These are phyloP conservation scores for Sinocyclocheilus maitianheensis DNA, from an alignment of 2,113 vertebrate species.

Conservation along the genomic window DNA sequence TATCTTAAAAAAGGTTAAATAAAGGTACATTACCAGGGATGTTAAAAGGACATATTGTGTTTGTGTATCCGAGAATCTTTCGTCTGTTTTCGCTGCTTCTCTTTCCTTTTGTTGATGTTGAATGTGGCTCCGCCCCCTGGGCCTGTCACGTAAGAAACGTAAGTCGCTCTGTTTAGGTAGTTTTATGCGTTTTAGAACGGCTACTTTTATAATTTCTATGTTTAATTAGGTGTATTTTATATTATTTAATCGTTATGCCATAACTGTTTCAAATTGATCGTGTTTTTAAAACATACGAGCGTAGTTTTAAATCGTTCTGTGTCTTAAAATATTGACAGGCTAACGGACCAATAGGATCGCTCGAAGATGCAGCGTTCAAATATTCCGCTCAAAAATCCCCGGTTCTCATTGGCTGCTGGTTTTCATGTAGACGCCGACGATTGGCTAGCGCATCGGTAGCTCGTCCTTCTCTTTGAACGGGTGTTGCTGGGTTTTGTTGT, in stretches of 20 bases:
- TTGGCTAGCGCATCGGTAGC: not conserved
- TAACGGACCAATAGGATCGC: constrained; percentile 44
- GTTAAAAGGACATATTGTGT: constrained; percentile 50
- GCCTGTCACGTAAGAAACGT: constrained; percentile 41
- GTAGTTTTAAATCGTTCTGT: not conserved
- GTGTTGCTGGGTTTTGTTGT: constrained; percentile 26
- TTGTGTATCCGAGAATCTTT: not conserved
- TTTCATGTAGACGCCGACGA: not conserved
- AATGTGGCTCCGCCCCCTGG: constrained; percentile 53
- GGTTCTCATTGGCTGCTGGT: not conserved
- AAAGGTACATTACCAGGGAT: constrained; percentile 41
- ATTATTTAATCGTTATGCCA: not conserved
- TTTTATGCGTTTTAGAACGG: not conserved
- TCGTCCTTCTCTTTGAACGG: not conserved
- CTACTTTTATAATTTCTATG: accelerated
- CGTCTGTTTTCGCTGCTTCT: constrained; percentile 32
- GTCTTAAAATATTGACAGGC: constrained; percentile 36
- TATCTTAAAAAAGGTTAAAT: not conserved
- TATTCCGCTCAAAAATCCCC: constrained; percentile 88
- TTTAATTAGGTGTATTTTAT: not conserved
- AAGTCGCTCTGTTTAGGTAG: not conserved
- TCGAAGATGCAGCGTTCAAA: constrained; percentile 81
- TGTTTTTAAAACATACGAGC: not conserved
- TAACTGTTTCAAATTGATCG: not conserved
- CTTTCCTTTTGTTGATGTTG: constrained; percentile 62